These are phyloP conservation scores for Hypsibius dujardini DNA, from an alignment of 1,140 invertebrate genomes.

Conservation along the genomic window DNA sequence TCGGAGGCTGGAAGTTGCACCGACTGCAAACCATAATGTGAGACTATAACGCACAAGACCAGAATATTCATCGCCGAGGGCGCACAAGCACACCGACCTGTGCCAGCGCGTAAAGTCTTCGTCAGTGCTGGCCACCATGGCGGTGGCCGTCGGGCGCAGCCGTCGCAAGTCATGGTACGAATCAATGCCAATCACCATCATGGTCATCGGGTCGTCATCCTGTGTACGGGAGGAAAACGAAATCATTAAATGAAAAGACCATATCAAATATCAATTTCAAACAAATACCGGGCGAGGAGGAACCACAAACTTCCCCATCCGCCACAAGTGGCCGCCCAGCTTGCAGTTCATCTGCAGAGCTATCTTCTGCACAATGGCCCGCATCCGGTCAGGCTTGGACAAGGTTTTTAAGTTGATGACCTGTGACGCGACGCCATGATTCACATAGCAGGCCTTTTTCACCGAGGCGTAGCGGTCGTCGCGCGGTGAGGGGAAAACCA, in stretches of 20 bases:
- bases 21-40: not conserved
- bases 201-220: not conserved
- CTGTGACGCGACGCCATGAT: constrained; percentile 28
- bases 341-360: constrained; percentile 90
- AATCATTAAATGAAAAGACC: too few relatives aligned
- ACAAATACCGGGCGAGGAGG: not conserved
- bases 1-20: constrained; percentile 4
- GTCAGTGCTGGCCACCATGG: constrained; percentile 14
- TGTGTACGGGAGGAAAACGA: too few relatives aligned
- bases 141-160: not conserved
- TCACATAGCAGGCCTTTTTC: constrained; percentile 66
- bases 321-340: constrained; percentile 75
- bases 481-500: constrained; percentile 56
- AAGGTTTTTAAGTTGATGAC: constrained; percentile 54
- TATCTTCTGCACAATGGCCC: constrained; percentile 67
- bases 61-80: not conserved
- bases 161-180: not conserved
- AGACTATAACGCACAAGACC: not conserved
- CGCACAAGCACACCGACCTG: not conserved
- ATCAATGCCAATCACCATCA: constrained; percentile 4
- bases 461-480: constrained; percentile 70
- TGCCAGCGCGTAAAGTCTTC: constrained; percentile 7
- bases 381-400: constrained; percentile 47
- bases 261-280: too few relatives aligned
- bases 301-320: not conserved